A percentile compares a stretch with the other conserved stretches of the same genome.
phyloP scores from a whole-genome alignment of 92 coral and sea anemone genomes.

The Micromussa lordhowensis region DNA sequence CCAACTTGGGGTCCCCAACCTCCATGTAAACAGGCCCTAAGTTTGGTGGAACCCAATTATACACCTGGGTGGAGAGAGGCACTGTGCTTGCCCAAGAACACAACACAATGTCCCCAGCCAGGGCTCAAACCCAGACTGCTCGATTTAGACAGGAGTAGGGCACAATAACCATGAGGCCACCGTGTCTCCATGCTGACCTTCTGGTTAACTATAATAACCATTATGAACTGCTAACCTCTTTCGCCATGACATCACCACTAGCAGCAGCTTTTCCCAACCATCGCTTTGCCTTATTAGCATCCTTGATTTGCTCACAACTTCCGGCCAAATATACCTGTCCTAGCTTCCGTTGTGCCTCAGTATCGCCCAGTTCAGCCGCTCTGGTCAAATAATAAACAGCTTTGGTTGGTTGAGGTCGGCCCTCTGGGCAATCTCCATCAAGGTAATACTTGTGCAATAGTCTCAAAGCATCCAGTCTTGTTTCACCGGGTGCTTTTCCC shows the following conservation, averaged over 20 bases:
- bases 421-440: slow-evolving; percentile 73
- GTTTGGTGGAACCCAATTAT: too few relatives aligned
- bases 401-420: slow-evolving; percentile 70
- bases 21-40: too few relatives aligned
- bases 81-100: too few relatives aligned
- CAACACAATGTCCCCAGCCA: too few relatives aligned
- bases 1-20: too few relatives aligned
- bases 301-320: slow-evolving; percentile 44
- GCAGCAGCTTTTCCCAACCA: slow-evolving; percentile 70
- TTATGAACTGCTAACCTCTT: slow-evolving; percentile 22
- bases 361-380: slow-evolving; percentile 67
- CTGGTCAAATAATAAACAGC: slow-evolving; percentile 67
- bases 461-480: slow-evolving; percentile 30
- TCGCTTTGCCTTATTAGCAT: slow-evolving; percentile 50
- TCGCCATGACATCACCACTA: slow-evolving; percentile 30
- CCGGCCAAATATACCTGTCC: slow-evolving; percentile 60
- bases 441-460: slow-evolving; percentile 52
- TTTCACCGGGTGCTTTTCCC: background rate
- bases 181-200: too few relatives aligned
- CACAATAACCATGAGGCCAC: too few relatives aligned
- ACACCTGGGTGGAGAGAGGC: too few relatives aligned
- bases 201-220: too few relatives aligned
- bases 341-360: slow-evolving; percentile 51
- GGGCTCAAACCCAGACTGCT: too few relatives aligned
- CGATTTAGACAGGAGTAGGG: too few relatives aligned